phyloP scores from a whole-genome alignment of 2,113 vertebrate species.

The Ceyx melanurus region DNA sequence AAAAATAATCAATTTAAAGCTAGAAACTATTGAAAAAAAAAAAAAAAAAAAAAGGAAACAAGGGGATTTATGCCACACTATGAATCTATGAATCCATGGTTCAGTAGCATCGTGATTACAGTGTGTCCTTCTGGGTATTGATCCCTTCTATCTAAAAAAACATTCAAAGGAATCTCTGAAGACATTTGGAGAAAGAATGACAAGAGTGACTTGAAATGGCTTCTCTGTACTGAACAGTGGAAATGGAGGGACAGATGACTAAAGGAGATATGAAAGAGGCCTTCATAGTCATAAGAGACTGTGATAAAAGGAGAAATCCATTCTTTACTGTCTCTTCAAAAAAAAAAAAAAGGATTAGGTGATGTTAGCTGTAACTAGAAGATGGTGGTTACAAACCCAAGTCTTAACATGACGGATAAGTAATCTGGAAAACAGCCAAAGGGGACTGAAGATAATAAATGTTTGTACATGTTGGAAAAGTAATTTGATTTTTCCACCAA shows the following conservation, averaged over 20 bases:
- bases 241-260: not conserved
- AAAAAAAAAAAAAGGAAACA: not conserved
- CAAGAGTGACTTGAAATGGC: not conserved
- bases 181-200: not conserved
- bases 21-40: not conserved
- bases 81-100: not conserved
- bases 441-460: not conserved
- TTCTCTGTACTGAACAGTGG: conserved; percentile 20
- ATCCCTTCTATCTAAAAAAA: not conserved
- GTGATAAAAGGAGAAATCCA: not conserved
- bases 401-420: not conserved
- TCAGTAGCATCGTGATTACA: not conserved
- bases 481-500: not conserved
- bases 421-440: not conserved
- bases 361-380: not conserved
- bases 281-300: not conserved
- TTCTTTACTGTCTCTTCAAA: conserved; percentile 11
- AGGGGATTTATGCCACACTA: not conserved
- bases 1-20: not conserved
- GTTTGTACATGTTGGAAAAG: not conserved
- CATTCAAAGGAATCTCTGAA: not conserved
- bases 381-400: not conserved
- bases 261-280: not conserved
- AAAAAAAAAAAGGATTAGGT: not conserved
- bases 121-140: not conserved